Conservation (phyloP, 2,888 invertebrate genomes). For the Harmothoe impar region DNA sequence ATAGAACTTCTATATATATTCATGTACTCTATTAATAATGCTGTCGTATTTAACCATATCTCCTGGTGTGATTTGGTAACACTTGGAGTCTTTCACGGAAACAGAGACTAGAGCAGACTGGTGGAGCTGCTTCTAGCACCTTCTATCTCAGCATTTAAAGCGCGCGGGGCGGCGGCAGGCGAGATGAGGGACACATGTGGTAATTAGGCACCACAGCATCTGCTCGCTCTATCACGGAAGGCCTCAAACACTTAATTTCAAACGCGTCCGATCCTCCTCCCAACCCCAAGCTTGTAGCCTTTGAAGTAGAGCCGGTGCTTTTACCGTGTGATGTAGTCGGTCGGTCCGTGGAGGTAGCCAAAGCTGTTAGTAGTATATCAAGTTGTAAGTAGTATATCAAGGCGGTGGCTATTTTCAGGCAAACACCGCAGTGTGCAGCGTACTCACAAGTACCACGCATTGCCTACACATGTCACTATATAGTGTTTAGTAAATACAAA, state of each 20-base stretch:
- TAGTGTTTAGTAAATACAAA: too few relatives aligned
- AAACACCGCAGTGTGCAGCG: not conserved
- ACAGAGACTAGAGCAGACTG: not conserved
- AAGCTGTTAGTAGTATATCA: not conserved
- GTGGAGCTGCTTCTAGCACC: not conserved
- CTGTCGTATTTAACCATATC: not conserved
- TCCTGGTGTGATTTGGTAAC: not conserved
- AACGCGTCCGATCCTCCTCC: not conserved
- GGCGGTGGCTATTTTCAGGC: not conserved
- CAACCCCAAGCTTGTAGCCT: not conserved
- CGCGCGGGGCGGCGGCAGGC: not conserved
- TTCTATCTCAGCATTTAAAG: not conserved
- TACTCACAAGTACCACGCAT: not conserved
- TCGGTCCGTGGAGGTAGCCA: not conserved
- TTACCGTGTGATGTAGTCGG: not conserved
- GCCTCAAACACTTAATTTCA: conserved; percentile 57
- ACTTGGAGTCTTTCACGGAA: not conserved
- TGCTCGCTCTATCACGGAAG: not conserved
- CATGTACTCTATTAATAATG: too few relatives aligned
- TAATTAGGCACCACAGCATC: conserved; percentile 26
- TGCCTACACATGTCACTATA: too few relatives aligned
- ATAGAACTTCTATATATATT: too few relatives aligned
- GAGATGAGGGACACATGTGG: conserved; percentile 37
- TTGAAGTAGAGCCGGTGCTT: not conserved
- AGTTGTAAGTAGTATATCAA: conserved; percentile 3